A percentile compares a stretch with the other conserved stretches of the same genome.
Conservation (phyloP, 2,888 invertebrate species). For the Choreutis nemorana region DNA sequence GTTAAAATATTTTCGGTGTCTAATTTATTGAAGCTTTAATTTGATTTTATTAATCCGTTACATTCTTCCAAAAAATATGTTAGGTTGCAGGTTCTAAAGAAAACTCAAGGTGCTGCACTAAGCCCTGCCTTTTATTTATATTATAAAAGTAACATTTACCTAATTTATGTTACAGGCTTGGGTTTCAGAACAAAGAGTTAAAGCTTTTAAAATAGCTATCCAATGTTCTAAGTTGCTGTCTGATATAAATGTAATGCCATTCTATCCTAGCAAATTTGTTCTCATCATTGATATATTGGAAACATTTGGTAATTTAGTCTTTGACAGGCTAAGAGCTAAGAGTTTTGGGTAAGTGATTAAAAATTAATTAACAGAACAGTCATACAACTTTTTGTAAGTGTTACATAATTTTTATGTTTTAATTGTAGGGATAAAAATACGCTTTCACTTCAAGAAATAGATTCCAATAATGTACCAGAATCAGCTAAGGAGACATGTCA, state of each 20-base stretch:
- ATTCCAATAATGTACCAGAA: slow-evolving; percentile 82
- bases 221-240: slow-evolving; percentile 95
- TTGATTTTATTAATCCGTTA: no score
- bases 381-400: not conserved
- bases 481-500: slow-evolving; percentile 94
- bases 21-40: not conserved
- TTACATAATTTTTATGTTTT: not conserved
- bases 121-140: no score
- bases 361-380: not conserved
- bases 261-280: slow-evolving; percentile 98
- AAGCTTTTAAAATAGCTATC: slow-evolving; percentile 95
- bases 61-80: no score
- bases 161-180: slow-evolving; percentile 77
- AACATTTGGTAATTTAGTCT: slow-evolving; percentile 91
- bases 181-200: slow-evolving; percentile 93
- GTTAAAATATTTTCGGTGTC: not conserved
- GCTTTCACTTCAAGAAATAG: slow-evolving; percentile 59
- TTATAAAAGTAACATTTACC: no score
- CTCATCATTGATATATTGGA: slow-evolving; percentile 95
- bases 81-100: no score
- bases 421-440: slow-evolving; percentile 21
- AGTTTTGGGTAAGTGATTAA: slow-evolving; percentile 39
- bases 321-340: slow-evolving; percentile 82
- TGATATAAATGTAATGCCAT: slow-evolving; percentile 88
- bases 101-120: no score